Percentiles rank a stretch among this genome's conserved stretches.
Conservation (phyloP, 2,797 vertebrate species). For the Myoxocephalus aenaeus region DNA sequence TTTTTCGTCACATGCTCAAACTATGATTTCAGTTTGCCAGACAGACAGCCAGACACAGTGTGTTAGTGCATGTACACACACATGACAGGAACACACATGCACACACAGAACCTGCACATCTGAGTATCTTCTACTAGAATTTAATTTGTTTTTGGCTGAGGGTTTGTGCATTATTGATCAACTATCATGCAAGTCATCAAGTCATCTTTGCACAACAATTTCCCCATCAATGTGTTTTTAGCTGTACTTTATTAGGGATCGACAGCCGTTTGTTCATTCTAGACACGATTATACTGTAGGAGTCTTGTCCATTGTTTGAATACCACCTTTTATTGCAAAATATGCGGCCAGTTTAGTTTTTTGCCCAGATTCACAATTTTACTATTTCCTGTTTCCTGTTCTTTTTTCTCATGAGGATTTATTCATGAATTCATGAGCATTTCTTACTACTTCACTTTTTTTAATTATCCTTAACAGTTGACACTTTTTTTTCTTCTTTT, state of each 20-base stretch:
- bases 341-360: too few species aligned
- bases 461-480: not conserved
- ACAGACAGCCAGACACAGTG: constrained; percentile 4
- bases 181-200: too few species aligned
- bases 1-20: not conserved
- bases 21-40: not conserved
- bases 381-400: too few species aligned
- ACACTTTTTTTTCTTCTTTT: constrained; percentile 13
- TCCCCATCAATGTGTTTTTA: not conserved
- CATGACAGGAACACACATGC: not conserved
- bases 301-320: too few species aligned
- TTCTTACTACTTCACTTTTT: not conserved
- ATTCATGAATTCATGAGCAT: not conserved
- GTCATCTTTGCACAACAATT: not conserved
- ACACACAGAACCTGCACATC: not conserved
- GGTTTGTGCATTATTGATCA: not conserved
- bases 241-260: not conserved
- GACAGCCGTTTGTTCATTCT: too few species aligned
- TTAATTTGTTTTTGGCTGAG: not conserved
- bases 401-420: not conserved
- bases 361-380: too few species aligned
- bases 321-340: too few species aligned
- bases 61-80: not conserved
- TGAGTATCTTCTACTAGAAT: constrained; percentile 1
- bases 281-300: too few species aligned